Conservation (phyloP, 64 coral and sea anemone species). For the Montipora cactus region DNA sequence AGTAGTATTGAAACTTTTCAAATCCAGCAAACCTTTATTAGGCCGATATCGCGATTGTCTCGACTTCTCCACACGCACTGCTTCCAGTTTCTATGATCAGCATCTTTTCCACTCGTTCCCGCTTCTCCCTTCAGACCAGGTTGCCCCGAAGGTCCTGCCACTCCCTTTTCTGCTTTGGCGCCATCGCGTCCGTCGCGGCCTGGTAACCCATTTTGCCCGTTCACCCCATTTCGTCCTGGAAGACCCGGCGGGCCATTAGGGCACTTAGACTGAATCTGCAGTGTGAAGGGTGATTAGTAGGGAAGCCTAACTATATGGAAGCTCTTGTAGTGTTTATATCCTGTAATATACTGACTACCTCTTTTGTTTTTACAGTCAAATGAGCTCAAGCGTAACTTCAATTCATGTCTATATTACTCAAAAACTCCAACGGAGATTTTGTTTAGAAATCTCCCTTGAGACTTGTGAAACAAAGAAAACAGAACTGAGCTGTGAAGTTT, state of each 20-base stretch:
- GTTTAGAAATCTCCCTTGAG: no score
- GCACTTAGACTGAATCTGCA: not conserved
- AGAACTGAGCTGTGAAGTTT: no score
- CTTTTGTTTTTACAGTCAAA: no score
- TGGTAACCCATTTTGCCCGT: constrained; percentile 40
- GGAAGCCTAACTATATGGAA: no score
- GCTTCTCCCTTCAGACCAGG: constrained; percentile 1
- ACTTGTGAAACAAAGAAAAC: no score
- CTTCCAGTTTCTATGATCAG: constrained; percentile 32
- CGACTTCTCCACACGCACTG: not conserved
- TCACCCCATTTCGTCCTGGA: not conserved
- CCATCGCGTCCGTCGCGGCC: constrained; percentile 39
- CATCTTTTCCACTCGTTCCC: not conserved
- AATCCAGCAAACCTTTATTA: not conserved
- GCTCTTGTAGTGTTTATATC: no score
- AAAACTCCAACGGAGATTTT: no score
- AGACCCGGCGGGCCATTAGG: not conserved
- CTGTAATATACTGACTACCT: no score
- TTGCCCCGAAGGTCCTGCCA: not conserved
- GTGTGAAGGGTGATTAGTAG: not conserved
- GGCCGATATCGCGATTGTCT: not conserved
- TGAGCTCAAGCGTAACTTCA: no score
- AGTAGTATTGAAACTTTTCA: no score
- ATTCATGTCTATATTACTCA: no score
- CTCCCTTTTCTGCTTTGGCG: not conserved